Base-by-base conservation (phyloP, 2,113 vertebrate genomes). In the Dipodomys ordii region DNA sequence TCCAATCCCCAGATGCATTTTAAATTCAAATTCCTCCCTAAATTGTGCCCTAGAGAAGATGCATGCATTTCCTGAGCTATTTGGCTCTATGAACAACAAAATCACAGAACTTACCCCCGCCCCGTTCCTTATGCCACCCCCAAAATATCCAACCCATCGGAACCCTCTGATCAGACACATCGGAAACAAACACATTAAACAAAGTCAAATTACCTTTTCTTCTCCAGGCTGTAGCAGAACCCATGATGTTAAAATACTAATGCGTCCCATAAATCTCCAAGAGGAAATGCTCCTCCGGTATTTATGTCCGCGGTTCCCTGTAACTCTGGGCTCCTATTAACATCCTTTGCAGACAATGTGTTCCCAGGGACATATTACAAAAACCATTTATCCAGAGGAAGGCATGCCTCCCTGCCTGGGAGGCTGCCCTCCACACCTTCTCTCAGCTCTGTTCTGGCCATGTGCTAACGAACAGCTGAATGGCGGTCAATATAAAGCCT, bases 241-340 rank as follows among this genome's bases (percentile, higher is more conserved):
- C 60, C 35, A 28, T 64, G 49, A 85, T 49, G 67, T 81, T 93
- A 92, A 93, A 91, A 96, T 57, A 90, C 79, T 90, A 93, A 94
- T 90, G 91, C 27, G 57, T 1, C 23, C 12, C 76, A 60, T 92
- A 88, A 80, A 96, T 94, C 93, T 95, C 83, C 73, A 69, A 18
- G 77, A 93, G 83, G 28, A 83, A 83, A 93, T 83, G 65, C 73
- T 87, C 90, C 83, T 83, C 89, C 71, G 68, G 60, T 87, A 94
- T 95, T 96, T 96, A 97, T 39, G 64, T 60, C 83, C 10, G 12
- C n/a, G 28, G 80, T 30, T 77, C 22, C 76, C 46, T 35, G n/a
- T 89, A 96, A 95, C 76, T 94, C 95, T 95, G 88, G 76, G 86
- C 84, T 94, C 83, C 80, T 67, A 84, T 96, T 97, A 89, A 77